Conservation (phyloP, 2,113 vertebrate species). For the Vulpes lagopus region DNA sequence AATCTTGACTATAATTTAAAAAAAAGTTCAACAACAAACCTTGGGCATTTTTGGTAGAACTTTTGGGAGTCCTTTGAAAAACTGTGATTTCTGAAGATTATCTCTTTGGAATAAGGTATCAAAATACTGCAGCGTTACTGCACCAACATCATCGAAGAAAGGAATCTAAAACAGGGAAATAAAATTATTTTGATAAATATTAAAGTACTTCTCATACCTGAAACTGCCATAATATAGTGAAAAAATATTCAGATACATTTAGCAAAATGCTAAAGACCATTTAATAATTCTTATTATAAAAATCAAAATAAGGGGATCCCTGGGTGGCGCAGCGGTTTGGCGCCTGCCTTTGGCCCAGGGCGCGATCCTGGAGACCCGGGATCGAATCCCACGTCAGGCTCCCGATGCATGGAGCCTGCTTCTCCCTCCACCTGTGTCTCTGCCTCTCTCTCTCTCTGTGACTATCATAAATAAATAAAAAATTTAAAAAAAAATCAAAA, state of each 20-base stretch:
- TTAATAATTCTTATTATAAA: slow-evolving; percentile 55
- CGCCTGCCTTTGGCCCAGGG: too few species aligned
- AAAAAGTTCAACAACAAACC: slow-evolving; percentile 86
- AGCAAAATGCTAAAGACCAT: slow-evolving; percentile 25
- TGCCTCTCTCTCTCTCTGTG: too few species aligned
- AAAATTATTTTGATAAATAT: slow-evolving; percentile 66
- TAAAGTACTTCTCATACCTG: slow-evolving; percentile 46
- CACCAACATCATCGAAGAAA: slow-evolving; percentile 98
- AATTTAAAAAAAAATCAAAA: slow-evolving; percentile 67
- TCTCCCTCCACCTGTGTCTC: too few species aligned
- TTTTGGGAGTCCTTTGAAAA: slow-evolving; percentile 98
- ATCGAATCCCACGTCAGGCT: too few species aligned
- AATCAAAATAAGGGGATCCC: slow-evolving; percentile 61
- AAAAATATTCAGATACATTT: slow-evolving; percentile 50
- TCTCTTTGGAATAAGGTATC: slow-evolving; percentile 99
- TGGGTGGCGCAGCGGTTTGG: too few species aligned
- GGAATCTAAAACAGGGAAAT: slow-evolving; percentile 91
- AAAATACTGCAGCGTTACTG: slow-evolving; percentile 97
- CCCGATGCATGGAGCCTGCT: too few species aligned
- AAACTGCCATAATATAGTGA: background rate
- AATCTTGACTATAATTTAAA: background rate
- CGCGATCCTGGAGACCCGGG: too few species aligned
- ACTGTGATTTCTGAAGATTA: slow-evolving; percentile 99
- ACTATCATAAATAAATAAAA: too few species aligned
- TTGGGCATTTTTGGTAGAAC: slow-evolving; percentile 97